These are phyloP conservation scores for Hedychridium roseum DNA, from an alignment of 2,888 invertebrate genomes.

Conservation along the genomic window DNA sequence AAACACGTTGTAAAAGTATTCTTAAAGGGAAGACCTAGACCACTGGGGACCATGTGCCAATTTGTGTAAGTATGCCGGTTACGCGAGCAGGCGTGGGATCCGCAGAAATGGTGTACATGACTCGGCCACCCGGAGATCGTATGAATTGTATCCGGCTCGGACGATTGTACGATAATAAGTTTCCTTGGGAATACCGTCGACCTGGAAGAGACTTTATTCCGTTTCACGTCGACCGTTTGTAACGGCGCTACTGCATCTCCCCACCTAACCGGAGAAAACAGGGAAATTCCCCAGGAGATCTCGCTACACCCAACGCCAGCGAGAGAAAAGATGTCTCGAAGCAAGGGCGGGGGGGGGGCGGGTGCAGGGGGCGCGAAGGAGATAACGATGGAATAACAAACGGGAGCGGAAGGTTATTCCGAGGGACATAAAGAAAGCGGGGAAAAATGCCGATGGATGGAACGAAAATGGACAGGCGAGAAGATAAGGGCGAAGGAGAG, in stretches of 20 bases:
- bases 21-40: constrained; percentile 1
- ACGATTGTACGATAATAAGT: constrained; percentile 48
- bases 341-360: background rate
- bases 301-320: constrained; percentile 7
- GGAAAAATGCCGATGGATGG: too few species aligned
- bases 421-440: too few species aligned
- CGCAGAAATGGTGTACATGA: background rate
- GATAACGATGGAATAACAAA: too few species aligned
- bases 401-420: too few species aligned
- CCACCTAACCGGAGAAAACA: constrained; percentile 9
- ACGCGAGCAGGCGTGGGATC: background rate
- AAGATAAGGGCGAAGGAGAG: too few species aligned
- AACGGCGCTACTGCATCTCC: constrained; percentile 16
- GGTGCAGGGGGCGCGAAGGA: too few species aligned
- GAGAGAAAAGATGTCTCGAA: constrained; percentile 12
- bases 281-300: constrained; percentile 28
- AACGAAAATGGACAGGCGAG: too few species aligned
- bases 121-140: constrained; percentile 3
- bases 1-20: constrained; percentile 22
- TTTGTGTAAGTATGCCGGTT: constrained; percentile 24
- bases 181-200: constrained; percentile 48
- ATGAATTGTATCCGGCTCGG: constrained; percentile 30
- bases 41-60: constrained; percentile 13
- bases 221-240: constrained; percentile 38
- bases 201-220: constrained; percentile 47